These are phyloP conservation scores for Rhinoderma darwinii DNA, from an alignment of 2,113 vertebrate genomes.

Conservation along the genomic window DNA sequence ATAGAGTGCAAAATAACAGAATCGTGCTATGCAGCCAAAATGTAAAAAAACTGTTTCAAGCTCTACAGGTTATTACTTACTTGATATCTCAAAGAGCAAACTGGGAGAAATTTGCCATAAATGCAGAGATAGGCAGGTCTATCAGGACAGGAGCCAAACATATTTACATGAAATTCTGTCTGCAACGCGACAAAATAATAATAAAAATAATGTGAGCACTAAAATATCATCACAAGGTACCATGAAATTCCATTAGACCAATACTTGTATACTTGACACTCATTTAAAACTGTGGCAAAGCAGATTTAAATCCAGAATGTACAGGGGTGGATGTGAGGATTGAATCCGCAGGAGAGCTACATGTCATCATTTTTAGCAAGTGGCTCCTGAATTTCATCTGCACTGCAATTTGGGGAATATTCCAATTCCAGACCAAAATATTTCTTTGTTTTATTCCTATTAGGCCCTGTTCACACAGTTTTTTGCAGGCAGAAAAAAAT, in stretches of 20 bases:
- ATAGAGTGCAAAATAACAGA: background rate
- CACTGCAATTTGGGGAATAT: too few species aligned
- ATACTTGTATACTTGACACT: background rate
- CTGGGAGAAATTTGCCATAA: background rate
- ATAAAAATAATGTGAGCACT: background rate
- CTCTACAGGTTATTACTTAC: background rate
- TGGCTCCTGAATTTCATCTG: background rate
- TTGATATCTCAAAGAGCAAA: slow-evolving; percentile 3
- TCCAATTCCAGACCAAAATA: too few species aligned
- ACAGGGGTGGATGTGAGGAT: background rate
- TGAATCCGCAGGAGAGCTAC: background rate
- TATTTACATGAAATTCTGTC: background rate
- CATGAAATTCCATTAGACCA: background rate
- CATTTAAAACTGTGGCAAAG: background rate
- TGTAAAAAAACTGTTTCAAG: background rate
- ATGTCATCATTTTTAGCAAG: background rate
- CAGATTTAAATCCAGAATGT: background rate
- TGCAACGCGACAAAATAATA: background rate
- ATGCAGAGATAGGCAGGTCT: background rate
- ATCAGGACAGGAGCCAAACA: too few species aligned
- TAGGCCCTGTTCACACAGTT: too few species aligned
- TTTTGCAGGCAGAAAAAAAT: too few species aligned
- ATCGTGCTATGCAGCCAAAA: background rate
- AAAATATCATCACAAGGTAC: background rate
- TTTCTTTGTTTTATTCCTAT: too few species aligned